Evolutionary conservation across 2,113 vertebrate genomes (phyloP), one percentile per base, ranked within the genome.

Genomic region (Oceanites oceanicus): DNA sequence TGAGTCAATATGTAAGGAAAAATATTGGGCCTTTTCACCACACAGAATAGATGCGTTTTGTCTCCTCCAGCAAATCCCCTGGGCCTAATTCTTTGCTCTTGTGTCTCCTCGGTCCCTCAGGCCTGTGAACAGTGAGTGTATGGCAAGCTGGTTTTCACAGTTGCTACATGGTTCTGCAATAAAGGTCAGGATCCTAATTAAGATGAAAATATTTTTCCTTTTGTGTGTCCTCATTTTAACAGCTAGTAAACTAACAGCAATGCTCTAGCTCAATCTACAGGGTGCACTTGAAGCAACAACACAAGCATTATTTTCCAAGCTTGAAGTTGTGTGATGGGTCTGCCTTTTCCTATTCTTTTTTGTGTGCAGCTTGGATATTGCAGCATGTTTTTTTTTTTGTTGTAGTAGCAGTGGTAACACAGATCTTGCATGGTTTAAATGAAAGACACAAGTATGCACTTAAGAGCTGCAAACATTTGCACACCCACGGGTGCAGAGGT

Each of bases 351-450:
- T 49, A 4, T 13, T 58, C n/a, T 30, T 44, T 32, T 50, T 59
- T 21, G 40, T 50, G 19, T 42, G 71, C 0, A 0, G 55, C 38
- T 81, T 6, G 1, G 17, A 19, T 11, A 38, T 2, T 9, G 49
- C 44, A 62, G 23, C 8, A 15, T 9, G 44, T 76, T 76, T 63
- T 52, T 65, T 27, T 63, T 65, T 27, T 63, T 40, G 26, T 3
- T 18, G 61, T 1, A 47, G 55, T 20, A 34, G 53, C 1, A 42
- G 80, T 16, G 58, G 50, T 10, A 55, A 15, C 11, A 36, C 25
- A 42, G 59, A 13, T 49, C n/a, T 88, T 0, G 2, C n/a, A 19
- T 34, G 58, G 30, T 62, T 82, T 70, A 56, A 65, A 34, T 47
- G 71, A 47, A 67, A 63, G 74, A 19, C 38, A 36, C 21, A 53